phyloP scores from a whole-genome alignment of 1,140 invertebrate species.

The Odontomachus brunneus region DNA sequence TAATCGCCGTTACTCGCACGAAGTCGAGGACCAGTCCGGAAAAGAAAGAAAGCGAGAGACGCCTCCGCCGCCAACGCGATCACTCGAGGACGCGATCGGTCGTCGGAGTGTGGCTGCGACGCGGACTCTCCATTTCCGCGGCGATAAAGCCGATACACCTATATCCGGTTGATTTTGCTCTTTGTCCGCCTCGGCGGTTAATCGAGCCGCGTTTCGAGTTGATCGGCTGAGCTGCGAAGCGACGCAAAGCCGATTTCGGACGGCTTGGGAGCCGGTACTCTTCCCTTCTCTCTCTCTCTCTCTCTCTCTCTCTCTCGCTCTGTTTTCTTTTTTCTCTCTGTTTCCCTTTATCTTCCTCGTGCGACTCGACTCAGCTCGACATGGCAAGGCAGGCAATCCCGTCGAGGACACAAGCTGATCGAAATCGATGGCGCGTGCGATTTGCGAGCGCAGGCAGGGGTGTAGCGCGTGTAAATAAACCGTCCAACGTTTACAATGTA shows the following conservation, averaged over 20 bases:
- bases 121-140: conserved; percentile 11
- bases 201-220: conserved; percentile 48
- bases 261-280: neutral
- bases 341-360: neutral
- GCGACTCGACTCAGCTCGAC: neutral
- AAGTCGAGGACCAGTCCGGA: neutral
- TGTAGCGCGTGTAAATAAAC: conserved; percentile 69
- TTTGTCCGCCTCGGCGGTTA: conserved; percentile 24
- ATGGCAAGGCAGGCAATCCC: conserved; percentile 5
- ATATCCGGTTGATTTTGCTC: conserved; percentile 36
- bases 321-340: too few species aligned
- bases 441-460: conserved; percentile 57
- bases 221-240: conserved; percentile 12
- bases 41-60: neutral
- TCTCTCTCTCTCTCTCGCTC: too few species aligned
- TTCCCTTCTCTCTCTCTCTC: too few species aligned
- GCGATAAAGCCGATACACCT: conserved; percentile 30
- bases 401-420: conserved; percentile 56
- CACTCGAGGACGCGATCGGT: conserved; percentile 1
- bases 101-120: neutral
- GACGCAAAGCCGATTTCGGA: conserved; percentile 53
- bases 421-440: conserved; percentile 74
- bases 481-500: conserved; percentile 75
- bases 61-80: conserved; percentile 2
- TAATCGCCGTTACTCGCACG: too few species aligned